A percentile compares a stretch with the other conserved stretches of the same genome.
Conservation (phyloP, 2,888 invertebrate species). For the Cecidostiba fungosa region DNA sequence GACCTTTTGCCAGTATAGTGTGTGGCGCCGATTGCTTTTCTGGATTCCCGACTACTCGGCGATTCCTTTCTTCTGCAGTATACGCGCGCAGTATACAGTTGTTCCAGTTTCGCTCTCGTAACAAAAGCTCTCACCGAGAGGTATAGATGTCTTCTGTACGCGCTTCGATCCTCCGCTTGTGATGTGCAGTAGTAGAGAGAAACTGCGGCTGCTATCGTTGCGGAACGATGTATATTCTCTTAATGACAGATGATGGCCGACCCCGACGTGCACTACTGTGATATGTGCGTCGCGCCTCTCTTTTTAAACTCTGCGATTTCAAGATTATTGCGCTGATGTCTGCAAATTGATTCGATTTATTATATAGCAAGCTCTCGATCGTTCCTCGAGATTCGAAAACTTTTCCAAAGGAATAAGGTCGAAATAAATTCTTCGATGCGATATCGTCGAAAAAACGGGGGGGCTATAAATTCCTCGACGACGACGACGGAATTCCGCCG, state of each 20-base stretch:
- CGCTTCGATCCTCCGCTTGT: background rate
- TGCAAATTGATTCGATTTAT: background rate
- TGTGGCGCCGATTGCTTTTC: background rate
- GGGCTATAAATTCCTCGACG: no score
- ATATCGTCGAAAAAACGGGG: no score
- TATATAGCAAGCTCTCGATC: no score
- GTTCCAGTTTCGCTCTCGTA: background rate
- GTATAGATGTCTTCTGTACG: background rate
- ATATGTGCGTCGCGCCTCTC: no score
- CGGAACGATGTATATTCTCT: background rate
- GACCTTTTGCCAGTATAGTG: background rate
- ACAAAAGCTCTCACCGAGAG: background rate
- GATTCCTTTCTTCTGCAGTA: background rate
- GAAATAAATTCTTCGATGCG: no score
- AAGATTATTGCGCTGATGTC: no score
- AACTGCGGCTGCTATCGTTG: no score
- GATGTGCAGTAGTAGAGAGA: no score
- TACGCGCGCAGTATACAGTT: background rate
- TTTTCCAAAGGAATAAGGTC: background rate
- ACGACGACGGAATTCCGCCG: no score
- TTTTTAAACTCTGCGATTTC: no score
- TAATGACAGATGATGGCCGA: background rate
- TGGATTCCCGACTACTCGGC: background rate
- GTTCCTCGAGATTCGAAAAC: constrained; percentile 30
- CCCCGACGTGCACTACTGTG: background rate